Conservation (phyloP, 2,797 vertebrate species). For the Xyrichtys novacula region DNA sequence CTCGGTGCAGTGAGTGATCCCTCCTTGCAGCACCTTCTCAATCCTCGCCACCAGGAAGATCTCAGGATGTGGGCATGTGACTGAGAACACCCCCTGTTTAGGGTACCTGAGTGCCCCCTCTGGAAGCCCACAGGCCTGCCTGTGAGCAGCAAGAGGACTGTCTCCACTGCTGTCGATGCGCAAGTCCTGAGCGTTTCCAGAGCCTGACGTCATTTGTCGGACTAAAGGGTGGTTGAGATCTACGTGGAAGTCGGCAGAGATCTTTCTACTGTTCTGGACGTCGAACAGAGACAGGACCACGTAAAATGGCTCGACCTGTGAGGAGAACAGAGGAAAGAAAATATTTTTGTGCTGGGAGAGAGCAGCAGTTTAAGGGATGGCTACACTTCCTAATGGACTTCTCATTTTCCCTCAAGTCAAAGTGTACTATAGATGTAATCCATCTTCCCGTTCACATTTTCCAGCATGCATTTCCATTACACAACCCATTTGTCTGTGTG, state of each 20-base stretch:
- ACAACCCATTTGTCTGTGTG: constrained; percentile 37
- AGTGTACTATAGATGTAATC: constrained; percentile 39
- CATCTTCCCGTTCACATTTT: constrained; percentile 52
- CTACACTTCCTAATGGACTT: constrained; percentile 44
- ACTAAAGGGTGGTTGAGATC: constrained; percentile 94
- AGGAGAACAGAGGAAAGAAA: neutral
- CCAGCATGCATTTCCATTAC: constrained; percentile 59
- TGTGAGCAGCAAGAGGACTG: constrained; percentile 57
- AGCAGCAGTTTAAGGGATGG: neutral
- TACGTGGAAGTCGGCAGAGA: constrained; percentile 96
- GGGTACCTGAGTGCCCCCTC: constrained; percentile 90
- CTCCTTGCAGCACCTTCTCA: constrained; percentile 96
- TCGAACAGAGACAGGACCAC: constrained; percentile 94
- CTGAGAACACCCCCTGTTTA: constrained; percentile 95
- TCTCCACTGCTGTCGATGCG: constrained; percentile 83
- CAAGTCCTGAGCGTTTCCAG: constrained; percentile 8
- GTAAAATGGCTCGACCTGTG: constrained; percentile 96
- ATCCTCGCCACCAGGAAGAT: constrained; percentile 97
- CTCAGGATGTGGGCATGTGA: constrained; percentile 96
- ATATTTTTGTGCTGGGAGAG: neutral
- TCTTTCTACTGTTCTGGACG: constrained; percentile 93
- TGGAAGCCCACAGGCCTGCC: constrained; percentile 79
- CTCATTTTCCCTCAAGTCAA: constrained; percentile 49
- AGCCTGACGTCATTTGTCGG: constrained; percentile 86
- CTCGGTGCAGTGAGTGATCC: constrained; percentile 95